phyloP scores from a whole-genome alignment of 2,888 invertebrate species.

The Tetrapedia diversipes region DNA sequence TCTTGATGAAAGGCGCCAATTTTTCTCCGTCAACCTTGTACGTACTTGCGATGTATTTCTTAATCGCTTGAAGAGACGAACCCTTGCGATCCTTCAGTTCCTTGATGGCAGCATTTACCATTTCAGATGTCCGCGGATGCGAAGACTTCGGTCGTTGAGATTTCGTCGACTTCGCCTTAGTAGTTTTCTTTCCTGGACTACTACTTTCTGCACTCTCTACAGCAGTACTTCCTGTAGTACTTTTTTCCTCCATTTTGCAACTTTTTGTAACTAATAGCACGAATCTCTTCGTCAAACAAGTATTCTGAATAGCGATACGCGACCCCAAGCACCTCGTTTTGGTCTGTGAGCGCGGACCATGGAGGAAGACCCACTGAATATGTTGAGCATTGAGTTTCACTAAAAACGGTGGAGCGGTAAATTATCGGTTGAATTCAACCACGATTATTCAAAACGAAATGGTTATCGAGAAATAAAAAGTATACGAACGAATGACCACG shows the following conservation, averaged over 20 bases:
- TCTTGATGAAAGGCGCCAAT: constrained; percentile 85
- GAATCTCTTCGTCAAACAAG: background rate
- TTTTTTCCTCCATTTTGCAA: constrained; percentile 50
- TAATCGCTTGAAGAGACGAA: constrained; percentile 86
- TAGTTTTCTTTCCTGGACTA: constrained; percentile 43
- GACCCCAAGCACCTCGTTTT: no score
- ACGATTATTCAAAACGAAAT: background rate
- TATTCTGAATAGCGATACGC: no score
- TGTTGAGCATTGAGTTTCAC: constrained; percentile 50
- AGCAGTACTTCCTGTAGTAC: constrained; percentile 43
- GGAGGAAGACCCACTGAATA: constrained; percentile 70
- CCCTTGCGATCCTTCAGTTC: constrained; percentile 85
- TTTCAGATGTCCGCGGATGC: constrained; percentile 84
- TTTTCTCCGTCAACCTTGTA: constrained; percentile 86
- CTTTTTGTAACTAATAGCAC: background rate
- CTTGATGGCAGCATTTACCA: constrained; percentile 86
- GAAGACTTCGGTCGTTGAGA: constrained; percentile 78
- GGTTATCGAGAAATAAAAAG: accelerated
- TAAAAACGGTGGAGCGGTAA: constrained; percentile 50
- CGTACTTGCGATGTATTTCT: constrained; percentile 86
- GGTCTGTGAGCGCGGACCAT: constrained; percentile 69
- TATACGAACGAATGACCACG: background rate
- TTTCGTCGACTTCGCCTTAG: constrained; percentile 66
- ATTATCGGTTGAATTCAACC: constrained; percentile 24
- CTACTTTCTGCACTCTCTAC: constrained; percentile 23